phyloP scores from a whole-genome alignment of 2,888 invertebrate species.

The Didymodactylos carnosus region DNA sequence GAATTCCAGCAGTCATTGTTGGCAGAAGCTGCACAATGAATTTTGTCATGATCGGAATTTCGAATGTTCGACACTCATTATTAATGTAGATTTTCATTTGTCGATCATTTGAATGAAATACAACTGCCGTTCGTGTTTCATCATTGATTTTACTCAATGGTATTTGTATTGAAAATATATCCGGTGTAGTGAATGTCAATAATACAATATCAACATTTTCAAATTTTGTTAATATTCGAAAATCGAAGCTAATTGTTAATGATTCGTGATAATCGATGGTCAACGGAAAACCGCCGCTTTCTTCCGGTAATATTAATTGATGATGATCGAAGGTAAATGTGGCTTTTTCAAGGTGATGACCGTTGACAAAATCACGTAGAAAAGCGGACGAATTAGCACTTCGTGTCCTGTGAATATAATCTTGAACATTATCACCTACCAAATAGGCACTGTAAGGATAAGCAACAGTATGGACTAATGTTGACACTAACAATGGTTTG shows the following conservation, averaged over 20 bases:
- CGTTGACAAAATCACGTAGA: neutral
- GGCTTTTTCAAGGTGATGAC: neutral
- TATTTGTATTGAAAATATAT: neutral
- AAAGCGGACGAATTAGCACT: neutral
- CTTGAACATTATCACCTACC: neutral
- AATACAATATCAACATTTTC: neutral
- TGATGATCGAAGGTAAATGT: neutral
- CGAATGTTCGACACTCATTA: neutral
- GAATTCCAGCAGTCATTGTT: neutral
- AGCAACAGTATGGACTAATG: neutral
- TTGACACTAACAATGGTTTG: neutral
- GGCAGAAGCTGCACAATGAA: neutral
- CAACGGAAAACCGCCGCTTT: neutral
- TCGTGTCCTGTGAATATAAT: neutral
- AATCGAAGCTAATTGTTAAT: neutral
- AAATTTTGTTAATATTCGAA: neutral
- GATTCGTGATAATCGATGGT: neutral
- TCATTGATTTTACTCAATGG: neutral
- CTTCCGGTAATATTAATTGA: neutral
- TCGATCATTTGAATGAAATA: neutral
- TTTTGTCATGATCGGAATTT: neutral
- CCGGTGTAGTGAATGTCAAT: no score
- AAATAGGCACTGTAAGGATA: neutral
- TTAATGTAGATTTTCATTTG: neutral
- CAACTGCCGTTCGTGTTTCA: neutral